Evolutionary conservation across 2,113 vertebrate genomes (phyloP).

Genomic region (Leucosticte australis): DNA sequence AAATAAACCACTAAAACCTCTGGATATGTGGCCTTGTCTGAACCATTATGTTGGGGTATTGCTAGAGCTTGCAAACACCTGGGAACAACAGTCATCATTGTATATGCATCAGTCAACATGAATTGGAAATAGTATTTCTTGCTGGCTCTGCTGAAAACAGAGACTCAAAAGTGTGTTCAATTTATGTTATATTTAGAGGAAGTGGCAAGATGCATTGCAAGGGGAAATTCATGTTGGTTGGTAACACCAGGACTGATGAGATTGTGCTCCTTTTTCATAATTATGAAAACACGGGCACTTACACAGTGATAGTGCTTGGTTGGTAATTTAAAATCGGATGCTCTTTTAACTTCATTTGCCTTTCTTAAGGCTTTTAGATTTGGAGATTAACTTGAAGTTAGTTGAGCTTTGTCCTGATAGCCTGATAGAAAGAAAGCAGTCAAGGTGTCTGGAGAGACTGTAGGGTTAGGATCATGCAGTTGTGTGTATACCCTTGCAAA

Average conservation of each 20-base stretch:
- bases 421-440: not conserved
- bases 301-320: not conserved
- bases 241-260: not conserved
- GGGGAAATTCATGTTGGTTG: not conserved
- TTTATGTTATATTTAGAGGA: not conserved
- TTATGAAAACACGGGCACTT: not conserved
- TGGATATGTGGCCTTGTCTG: not conserved
- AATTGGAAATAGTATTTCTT: not conserved
- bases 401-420: not conserved
- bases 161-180: not conserved
- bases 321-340: not conserved
- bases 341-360: not conserved
- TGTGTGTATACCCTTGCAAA: rapidly evolving
- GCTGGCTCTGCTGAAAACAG: not conserved
- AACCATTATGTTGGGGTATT: not conserved
- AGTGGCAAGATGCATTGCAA: not conserved
- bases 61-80: not conserved
- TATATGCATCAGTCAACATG: not conserved
- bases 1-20: not conserved
- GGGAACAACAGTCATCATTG: not conserved
- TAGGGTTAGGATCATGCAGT: not conserved
- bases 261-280: not conserved
- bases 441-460: not conserved
- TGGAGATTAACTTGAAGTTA: not conserved
- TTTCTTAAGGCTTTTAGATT: not conserved